Conservation (phyloP, 2,888 invertebrate species). For the Polydrusus pterygomalis region DNA sequence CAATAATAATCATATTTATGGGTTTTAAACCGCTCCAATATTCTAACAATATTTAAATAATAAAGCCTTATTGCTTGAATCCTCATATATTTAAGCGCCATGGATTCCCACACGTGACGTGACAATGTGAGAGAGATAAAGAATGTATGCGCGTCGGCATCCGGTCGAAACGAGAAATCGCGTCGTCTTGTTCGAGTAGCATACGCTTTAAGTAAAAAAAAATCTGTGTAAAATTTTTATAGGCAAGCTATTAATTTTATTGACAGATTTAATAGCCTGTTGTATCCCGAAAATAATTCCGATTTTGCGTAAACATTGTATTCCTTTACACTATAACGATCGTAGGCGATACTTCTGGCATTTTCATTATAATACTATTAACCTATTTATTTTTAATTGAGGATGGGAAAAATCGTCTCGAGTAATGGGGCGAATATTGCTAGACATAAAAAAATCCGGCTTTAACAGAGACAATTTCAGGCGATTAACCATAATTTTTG, state of each 20-base stretch:
- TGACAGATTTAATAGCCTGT: conserved; percentile 48
- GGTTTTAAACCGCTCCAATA: no score
- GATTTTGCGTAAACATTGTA: conserved; percentile 47
- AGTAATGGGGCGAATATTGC: not conserved
- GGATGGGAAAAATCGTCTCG: not conserved
- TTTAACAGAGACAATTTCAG: no score
- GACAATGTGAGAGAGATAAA: no score
- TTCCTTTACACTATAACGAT: conserved; percentile 41
- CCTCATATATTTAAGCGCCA: no score
- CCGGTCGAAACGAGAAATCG: not conserved
- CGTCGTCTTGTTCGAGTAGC: not conserved
- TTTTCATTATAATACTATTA: conserved; percentile 37
- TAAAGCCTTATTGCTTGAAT: no score
- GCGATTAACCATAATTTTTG: no score
- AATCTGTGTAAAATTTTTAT: conserved; percentile 41
- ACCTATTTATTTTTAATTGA: conserved; percentile 36
- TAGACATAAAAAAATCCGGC: not conserved
- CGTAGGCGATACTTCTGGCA: conserved; percentile 19
- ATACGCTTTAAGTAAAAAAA: conserved; percentile 38
- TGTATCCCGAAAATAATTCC: conserved; percentile 46
- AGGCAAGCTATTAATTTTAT: conserved; percentile 46
- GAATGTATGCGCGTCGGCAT: no score
- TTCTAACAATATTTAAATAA: no score
- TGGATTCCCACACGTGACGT: no score
- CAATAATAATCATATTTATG: no score